Percentiles rank a stretch among this genome's conserved stretches.
These are phyloP conservation scores for Notechis scutatus DNA, from an alignment of 2,113 vertebrate genomes.

Conservation along the genomic window DNA sequence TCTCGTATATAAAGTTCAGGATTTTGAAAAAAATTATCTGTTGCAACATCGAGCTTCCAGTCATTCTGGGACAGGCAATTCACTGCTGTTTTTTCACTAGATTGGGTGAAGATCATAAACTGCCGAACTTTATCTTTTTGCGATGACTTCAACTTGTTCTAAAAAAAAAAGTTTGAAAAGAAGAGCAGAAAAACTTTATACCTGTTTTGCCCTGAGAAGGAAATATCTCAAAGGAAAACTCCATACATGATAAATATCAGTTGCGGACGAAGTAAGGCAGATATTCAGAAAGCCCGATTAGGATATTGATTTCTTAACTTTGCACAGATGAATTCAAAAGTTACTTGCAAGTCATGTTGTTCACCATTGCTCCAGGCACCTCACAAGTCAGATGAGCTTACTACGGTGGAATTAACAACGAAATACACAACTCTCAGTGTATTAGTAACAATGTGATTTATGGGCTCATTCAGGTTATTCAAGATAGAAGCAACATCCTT, in stretches of 20 bases:
- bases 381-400: background rate
- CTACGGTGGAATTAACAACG: background rate
- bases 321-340: background rate
- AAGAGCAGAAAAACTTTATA: conserved; percentile 39
- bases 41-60: conserved; percentile 99
- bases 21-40: conserved; percentile 98
- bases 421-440: background rate
- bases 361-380: background rate
- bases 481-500: background rate
- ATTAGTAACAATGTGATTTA: background rate
- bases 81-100: conserved; percentile 96
- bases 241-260: background rate
- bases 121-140: conserved; percentile 99
- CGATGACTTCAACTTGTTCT: conserved; percentile 99
- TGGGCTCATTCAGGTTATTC: no score
- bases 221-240: background rate
- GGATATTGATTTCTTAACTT: background rate
- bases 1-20: conserved; percentile 94
- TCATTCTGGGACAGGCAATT: conserved; percentile 97
- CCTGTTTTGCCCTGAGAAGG: background rate
- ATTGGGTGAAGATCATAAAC: conserved; percentile 99
- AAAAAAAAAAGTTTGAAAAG: conserved; percentile 40
- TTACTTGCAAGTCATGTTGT: background rate
- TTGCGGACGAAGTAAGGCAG: background rate
- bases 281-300: background rate